Percentiles rank a stretch among this genome's conserved stretches.
Evolutionary conservation across 2,888 invertebrate genomes (phyloP).

Genomic region (Agriopis aurantiaria): DNA sequence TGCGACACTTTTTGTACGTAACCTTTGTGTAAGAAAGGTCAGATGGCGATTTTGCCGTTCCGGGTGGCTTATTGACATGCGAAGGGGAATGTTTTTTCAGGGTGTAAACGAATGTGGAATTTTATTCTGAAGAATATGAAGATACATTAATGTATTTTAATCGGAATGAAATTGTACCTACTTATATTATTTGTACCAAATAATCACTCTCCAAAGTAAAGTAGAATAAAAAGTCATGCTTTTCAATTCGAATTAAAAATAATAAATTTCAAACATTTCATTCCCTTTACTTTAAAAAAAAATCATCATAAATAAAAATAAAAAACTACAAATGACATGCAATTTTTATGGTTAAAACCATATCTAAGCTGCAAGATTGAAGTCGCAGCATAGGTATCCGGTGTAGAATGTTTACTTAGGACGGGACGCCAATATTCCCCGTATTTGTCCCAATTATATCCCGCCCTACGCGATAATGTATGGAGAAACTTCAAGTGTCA

Average conservation of each 20-base stretch:
- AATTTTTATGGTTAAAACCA: not conserved
- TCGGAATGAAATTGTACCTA: too few relatives aligned
- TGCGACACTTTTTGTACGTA: constrained; percentile 37
- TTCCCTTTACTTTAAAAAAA: too few relatives aligned
- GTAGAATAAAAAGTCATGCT: too few relatives aligned
- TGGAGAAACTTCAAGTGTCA: constrained; percentile 40
- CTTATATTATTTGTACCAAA: too few relatives aligned
- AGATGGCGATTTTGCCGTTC: constrained; percentile 47
- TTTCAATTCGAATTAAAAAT: too few relatives aligned
- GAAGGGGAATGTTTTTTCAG: constrained; percentile 14
- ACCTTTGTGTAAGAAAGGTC: constrained; percentile 44
- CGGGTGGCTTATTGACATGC: constrained; percentile 26
- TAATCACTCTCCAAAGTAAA: too few relatives aligned
- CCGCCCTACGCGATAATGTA: constrained; percentile 57
- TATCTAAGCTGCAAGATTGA: not conserved
- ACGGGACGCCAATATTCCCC: constrained; percentile 60
- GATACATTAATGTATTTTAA: not conserved
- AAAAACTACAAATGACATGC: too few relatives aligned
- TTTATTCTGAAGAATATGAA: not conserved
- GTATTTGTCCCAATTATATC: constrained; percentile 71
- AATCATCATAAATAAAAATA: too few relatives aligned
- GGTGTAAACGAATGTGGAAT: not conserved
- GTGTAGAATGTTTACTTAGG: constrained; percentile 66
- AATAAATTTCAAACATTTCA: too few relatives aligned
- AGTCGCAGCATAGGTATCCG: constrained; percentile 28